phyloP scores from a whole-genome alignment of 2,113 vertebrate genomes.

The Collichthys lucidus region DNA sequence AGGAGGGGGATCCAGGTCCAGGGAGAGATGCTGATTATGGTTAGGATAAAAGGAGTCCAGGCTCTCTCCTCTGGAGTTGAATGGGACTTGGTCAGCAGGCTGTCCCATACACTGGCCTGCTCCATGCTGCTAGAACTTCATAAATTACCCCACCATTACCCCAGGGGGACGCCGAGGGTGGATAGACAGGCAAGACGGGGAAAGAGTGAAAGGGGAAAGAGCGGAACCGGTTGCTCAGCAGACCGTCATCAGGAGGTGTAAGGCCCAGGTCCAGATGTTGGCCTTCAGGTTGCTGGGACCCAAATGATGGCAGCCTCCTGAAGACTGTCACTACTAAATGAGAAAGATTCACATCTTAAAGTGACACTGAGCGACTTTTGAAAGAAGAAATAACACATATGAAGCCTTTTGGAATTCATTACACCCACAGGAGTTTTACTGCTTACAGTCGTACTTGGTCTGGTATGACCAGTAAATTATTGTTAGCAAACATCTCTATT shows the following conservation, averaged over 20 bases:
- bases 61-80: constrained; percentile 74
- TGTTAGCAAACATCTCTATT: neutral
- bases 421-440: neutral
- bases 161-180: constrained; percentile 60
- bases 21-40: constrained; percentile 75
- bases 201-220: constrained; percentile 69
- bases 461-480: neutral
- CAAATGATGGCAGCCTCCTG: constrained; percentile 31
- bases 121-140: constrained; percentile 84
- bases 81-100: constrained; percentile 83
- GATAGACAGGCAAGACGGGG: constrained; percentile 55
- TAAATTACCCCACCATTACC: constrained; percentile 86
- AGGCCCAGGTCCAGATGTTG: constrained; percentile 72
- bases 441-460: neutral
- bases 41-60: constrained; percentile 73
- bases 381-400: neutral
- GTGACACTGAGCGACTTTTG: neutral
- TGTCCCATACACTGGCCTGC: constrained; percentile 80
- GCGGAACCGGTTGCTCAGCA: constrained; percentile 71
- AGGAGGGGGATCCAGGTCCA: constrained; percentile 50
- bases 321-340: constrained; percentile 28
- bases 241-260: constrained; percentile 61
- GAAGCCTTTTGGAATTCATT: neutral
- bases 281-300: constrained; percentile 67
- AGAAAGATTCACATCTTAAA: neutral